Conservation (phyloP, 2,113 vertebrate species). For the Rhinogobius similis region DNA sequence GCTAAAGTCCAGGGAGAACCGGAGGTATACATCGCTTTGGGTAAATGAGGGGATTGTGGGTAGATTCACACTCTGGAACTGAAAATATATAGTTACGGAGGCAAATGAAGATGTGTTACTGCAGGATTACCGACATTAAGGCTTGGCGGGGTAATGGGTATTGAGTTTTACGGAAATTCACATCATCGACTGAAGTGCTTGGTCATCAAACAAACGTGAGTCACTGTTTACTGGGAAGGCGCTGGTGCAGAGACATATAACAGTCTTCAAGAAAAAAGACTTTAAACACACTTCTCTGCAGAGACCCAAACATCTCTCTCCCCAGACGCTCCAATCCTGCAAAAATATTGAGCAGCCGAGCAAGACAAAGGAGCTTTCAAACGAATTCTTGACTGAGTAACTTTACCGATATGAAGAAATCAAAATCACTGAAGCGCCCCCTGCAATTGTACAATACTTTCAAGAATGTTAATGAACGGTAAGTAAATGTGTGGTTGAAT, state of each 20-base stretch:
- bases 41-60: conserved; percentile 12
- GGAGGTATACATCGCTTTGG: conserved; percentile 41
- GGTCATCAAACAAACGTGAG: background rate
- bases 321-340: too few relatives aligned
- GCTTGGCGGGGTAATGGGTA: background rate
- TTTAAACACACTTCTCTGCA: background rate
- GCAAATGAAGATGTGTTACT: background rate
- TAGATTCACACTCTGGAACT: conserved; percentile 8
- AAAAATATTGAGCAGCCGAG: too few relatives aligned
- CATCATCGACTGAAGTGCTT: background rate
- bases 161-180: background rate
- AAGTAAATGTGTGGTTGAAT: too few relatives aligned
- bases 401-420: too few relatives aligned
- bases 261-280: background rate
- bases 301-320: background rate
- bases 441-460: too few relatives aligned
- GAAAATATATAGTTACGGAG: background rate
- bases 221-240: background rate
- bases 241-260: too few relatives aligned
- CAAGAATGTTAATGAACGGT: too few relatives aligned
- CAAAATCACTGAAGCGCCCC: too few relatives aligned
- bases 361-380: too few relatives aligned
- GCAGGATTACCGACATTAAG: background rate
- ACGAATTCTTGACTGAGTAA: too few relatives aligned
- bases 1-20: conserved; percentile 28